Evolutionary conservation across 2,888 invertebrate species (phyloP).

Genomic region (Drosophila affinis): DNA sequence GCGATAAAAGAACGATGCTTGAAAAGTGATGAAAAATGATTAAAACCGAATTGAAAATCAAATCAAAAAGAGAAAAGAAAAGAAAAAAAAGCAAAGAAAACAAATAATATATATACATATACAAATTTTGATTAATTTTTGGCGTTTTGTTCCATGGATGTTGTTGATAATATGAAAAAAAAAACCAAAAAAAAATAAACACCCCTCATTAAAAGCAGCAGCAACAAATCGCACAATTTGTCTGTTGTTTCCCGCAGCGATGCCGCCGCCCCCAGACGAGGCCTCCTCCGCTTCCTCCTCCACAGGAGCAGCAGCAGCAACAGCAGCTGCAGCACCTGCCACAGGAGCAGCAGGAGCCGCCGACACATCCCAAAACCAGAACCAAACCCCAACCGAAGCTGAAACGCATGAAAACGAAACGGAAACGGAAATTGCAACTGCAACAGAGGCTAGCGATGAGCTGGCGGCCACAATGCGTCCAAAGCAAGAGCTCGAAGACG

Average conservation of each 20-base stretch:
- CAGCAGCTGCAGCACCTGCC: background rate
- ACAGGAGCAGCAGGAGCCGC: background rate
- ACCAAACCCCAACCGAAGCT: conserved; percentile 12
- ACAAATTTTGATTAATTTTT: conserved; percentile 70
- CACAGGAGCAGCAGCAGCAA: background rate
- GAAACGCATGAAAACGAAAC: conserved; percentile 38
- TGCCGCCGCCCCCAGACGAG: conserved; percentile 14
- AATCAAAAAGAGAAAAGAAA: conserved; percentile 7
- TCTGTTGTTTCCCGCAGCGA: conserved; percentile 73
- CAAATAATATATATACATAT: conserved; percentile 16
- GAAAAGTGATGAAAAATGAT: conserved; percentile 41
- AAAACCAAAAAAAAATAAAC: conserved; percentile 26
- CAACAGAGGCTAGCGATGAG: background rate
- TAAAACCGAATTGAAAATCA: conserved; percentile 3
- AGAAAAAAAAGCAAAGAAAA: conserved; percentile 38
- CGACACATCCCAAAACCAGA: background rate
- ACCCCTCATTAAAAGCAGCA: conserved; percentile 44
- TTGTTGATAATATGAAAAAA: conserved; percentile 62
- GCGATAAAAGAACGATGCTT: conserved; percentile 44
- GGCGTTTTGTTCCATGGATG: conserved; percentile 79
- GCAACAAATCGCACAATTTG: conserved; percentile 69
- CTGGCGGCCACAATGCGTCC: conserved; percentile 37
- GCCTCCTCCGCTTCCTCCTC: background rate
- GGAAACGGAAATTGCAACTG: conserved; percentile 3
- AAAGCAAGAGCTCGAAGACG: conserved; percentile 52